Evolutionary conservation across 2,888 invertebrate species (phyloP), one percentile per base, ranked within the genome.

Genomic region (Hanleya hanleyi): DNA sequence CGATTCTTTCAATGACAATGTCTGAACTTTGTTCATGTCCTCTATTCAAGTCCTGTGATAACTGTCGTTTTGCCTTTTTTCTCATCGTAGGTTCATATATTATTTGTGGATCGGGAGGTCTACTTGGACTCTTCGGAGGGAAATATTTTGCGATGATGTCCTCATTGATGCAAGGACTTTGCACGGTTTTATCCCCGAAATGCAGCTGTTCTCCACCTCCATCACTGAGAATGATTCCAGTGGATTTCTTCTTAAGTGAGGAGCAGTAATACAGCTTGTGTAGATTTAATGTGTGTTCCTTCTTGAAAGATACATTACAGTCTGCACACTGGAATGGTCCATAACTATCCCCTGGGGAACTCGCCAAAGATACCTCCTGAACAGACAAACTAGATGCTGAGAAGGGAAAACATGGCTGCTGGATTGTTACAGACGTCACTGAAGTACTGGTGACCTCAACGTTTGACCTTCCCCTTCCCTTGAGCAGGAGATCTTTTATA

Each of bases 291-390:
- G 95, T 95, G 78, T 96, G 96, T 49, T 94, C 94, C 82, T 94
- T 95, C 86, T 94, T 93, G 86, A 95, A 96, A 36, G 94, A 93
- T 86, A 94, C 94, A 86, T 94, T 94, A 88, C 96, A 97, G 69
- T 94, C 92, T 0, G 94, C 94, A 86, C 96, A 96, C 49, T 74
- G 71, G 47, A 67, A 77, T n/a, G 70, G 71, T 32, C 77, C 77
- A 67, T 75, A 72, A n/a, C 47, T 49, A 36, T 71, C 68, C 15
- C 26, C 22, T 66, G 33, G 15, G 22, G 38, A 18, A 36, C 18
- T 64, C 51, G 49, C 12, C 26, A 15, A 47, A n/a, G n/a, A n/a
- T n/a, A n/a, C n/a, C n/a, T n/a, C n/a, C 26, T 26, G 33, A 15
- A 33, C n/a, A n/a, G 47, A 26, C 38, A 64, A 62, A 70, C 37